Percentiles rank a stretch among this genome's conserved stretches.
These are phyloP conservation scores for Heliconius sara DNA, from an alignment of 2,888 invertebrate species.

Conservation along the genomic window DNA sequence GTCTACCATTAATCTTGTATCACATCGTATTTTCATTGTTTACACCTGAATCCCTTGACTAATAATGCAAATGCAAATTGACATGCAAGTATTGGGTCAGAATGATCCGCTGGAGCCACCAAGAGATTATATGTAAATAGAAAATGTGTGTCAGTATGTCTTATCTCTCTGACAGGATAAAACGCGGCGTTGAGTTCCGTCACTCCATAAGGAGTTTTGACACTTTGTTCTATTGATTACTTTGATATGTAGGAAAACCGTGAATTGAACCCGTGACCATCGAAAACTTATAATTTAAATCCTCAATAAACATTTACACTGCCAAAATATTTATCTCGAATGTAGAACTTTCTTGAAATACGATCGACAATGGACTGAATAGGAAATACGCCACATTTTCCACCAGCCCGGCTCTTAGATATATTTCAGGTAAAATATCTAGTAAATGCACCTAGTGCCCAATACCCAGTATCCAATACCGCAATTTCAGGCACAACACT, in stretches of 20 bases:
- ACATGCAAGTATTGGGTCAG: not conserved
- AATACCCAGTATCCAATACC: conserved; percentile 10
- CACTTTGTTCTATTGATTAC: no score
- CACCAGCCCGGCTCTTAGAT: conserved; percentile 4
- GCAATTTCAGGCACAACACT: not conserved
- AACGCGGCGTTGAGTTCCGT: no score
- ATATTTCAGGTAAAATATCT: not conserved
- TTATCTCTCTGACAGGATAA: no score
- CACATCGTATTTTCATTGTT: not conserved
- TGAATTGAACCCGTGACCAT: not conserved
- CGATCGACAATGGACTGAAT: conserved; percentile 23
- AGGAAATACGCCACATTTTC: conserved; percentile 20
- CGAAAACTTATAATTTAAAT: not conserved
- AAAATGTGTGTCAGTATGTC: not conserved
- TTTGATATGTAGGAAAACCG: no score
- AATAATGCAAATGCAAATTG: conserved; percentile 1
- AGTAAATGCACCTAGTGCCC: not conserved
- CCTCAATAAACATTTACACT: not conserved
- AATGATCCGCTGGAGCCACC: not conserved
- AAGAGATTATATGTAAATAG: not conserved
- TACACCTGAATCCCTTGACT: not conserved
- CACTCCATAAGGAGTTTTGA: no score
- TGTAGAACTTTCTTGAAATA: not conserved
- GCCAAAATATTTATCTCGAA: not conserved
- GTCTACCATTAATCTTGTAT: not conserved